Conservation (phyloP, 2,113 vertebrate species). For the Pungitius pungitius region DNA sequence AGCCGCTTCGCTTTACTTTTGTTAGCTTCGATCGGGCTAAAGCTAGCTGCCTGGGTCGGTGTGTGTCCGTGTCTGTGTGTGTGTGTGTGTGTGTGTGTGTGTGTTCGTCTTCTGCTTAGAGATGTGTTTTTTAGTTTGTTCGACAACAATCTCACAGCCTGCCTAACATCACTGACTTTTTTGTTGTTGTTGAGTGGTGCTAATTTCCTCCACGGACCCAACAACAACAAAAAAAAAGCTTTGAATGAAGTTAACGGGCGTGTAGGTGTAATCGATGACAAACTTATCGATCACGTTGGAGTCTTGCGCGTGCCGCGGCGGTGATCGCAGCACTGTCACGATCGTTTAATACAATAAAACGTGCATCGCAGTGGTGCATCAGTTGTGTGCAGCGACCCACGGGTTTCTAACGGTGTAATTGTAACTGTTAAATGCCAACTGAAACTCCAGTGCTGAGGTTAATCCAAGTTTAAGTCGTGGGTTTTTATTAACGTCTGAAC, state of each 20-base stretch:
- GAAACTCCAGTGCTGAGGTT: slow-evolving; percentile 36
- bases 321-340: slow-evolving; percentile 11
- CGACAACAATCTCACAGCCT: background rate
- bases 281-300: background rate
- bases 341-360: background rate
- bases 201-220: background rate
- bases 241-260: background rate
- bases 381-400: background rate
- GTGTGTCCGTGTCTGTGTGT: slow-evolving; percentile 32
- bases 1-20: slow-evolving; percentile 64
- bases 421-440: background rate
- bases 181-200: no score
- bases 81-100: slow-evolving; percentile 33
- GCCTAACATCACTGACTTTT: slow-evolving; percentile 45
- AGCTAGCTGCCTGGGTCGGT: slow-evolving; percentile 72
- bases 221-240: background rate
- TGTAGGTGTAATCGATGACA: background rate
- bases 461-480: slow-evolving; percentile 31
- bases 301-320: background rate
- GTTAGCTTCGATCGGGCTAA: slow-evolving; percentile 65
- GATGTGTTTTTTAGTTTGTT: slow-evolving; percentile 29
- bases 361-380: background rate
- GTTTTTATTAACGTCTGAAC: background rate
- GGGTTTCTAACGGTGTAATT: slow-evolving; percentile 6
- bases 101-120: slow-evolving; percentile 27